Evolutionary conservation across 2,888 invertebrate genomes (phyloP), one percentile per base, ranked within the genome.

Genomic region (Xylocampa areola): DNA sequence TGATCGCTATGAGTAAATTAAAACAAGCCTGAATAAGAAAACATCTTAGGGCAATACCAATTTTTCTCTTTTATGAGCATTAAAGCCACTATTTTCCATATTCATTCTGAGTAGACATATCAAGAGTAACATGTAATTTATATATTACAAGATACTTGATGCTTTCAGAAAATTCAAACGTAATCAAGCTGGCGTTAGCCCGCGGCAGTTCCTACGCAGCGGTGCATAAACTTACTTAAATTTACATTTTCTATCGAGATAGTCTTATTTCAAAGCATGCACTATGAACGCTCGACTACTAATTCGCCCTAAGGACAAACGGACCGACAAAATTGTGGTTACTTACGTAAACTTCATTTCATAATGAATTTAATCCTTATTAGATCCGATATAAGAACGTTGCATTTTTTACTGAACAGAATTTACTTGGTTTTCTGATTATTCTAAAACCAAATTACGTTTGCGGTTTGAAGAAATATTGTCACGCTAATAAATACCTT

Each of bases 201-300:
- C 16, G 43, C 67, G 79, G 82, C 76, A 43, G 29, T 66, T 69
- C 70, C 74, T 75, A 50, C 55, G 54, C 65, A 57, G 39, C 69
- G 68, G 74, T 77, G 78, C 78, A 70, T 64, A 63, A 67, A 66
- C 73, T 73, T 76, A 69, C 67, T 65, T 65, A 68, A 75, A 86
- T 87, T 86, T 82, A 79, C 87, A 87, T 87, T 80, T 78, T 80
- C 77, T 77, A 77, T 75, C 73, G 41, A 54, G 84, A 85, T 83
- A 79, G 78, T 79, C 81, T 80, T 81, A 79, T 84, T 81, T 78
- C 75, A 69, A 77, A 76, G 76, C 71, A 73, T 73, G 70, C 62
- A 55, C 68, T 73, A 68, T 77, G 74, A 81, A 76, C 73, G 77
- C 77, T 81, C 61, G 80, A 81, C 83, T 84, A 77, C 80, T 82